Evolutionary conservation across 2,113 vertebrate species (phyloP).

Genomic region (Strix uralensis): DNA sequence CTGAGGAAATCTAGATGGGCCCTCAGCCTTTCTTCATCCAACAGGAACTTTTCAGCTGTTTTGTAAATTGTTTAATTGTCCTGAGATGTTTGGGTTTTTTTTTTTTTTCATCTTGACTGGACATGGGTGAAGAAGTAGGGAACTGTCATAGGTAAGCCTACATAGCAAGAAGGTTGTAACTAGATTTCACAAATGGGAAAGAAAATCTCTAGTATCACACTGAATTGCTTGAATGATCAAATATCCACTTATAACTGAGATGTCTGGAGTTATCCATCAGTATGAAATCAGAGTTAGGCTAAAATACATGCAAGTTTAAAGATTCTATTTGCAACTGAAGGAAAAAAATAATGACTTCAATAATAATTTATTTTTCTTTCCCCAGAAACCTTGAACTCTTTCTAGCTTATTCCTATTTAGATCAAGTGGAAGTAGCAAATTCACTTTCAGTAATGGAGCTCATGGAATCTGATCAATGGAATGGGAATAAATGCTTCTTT

Average conservation of each 20-base stretch:
- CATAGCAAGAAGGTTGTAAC: background rate
- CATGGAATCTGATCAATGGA: background rate
- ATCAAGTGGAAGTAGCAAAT: accelerated
- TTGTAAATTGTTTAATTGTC: background rate
- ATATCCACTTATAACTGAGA: background rate
- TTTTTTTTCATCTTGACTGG: background rate
- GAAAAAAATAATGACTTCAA: background rate
- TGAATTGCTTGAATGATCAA: background rate
- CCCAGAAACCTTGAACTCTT: background rate
- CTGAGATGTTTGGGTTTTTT: background rate
- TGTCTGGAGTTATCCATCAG: background rate
- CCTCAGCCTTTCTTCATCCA: background rate
- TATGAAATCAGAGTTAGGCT: background rate
- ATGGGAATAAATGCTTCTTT: background rate
- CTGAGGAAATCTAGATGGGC: background rate
- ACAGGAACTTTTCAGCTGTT: background rate
- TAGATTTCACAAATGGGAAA: background rate
- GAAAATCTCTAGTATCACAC: background rate
- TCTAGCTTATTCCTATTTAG: background rate
- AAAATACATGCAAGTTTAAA: background rate
- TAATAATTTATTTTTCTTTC: background rate
- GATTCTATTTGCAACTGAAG: background rate
- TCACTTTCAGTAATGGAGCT: background rate
- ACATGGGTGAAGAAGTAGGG: background rate
- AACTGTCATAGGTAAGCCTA: background rate